These are phyloP conservation scores for Monodelphis domestica DNA, from an alignment of 2,797 vertebrate species.

Conservation along the genomic window DNA sequence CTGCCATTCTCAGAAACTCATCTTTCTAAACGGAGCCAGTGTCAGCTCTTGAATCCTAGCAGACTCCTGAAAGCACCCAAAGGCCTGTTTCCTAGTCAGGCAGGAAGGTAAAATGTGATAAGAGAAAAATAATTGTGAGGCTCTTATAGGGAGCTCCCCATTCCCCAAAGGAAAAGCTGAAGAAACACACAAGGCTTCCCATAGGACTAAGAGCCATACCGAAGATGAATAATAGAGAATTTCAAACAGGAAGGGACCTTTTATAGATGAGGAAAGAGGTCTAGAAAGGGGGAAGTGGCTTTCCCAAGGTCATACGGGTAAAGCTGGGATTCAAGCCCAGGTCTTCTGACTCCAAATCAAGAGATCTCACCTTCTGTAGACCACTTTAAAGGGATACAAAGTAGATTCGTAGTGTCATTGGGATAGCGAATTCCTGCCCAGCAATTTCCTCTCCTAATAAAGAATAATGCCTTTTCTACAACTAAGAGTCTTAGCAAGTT, in stretches of 20 bases:
- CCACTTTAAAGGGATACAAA: neutral
- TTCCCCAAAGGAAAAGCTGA: neutral
- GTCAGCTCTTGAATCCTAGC: neutral
- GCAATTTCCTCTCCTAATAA: neutral
- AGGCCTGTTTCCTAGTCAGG: neutral
- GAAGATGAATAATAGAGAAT: neutral
- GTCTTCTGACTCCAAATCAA: neutral
- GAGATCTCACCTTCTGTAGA: neutral
- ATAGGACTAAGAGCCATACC: neutral
- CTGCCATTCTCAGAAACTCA: neutral
- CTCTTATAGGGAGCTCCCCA: neutral
- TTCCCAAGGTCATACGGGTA: neutral
- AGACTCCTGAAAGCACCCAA: neutral
- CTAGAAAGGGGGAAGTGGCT: neutral
- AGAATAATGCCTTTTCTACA: neutral
- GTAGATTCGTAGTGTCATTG: neutral
- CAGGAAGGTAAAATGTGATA: neutral
- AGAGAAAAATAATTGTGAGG: neutral
- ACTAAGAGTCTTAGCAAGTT: neutral
- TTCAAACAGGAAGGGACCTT: neutral
- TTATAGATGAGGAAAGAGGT: neutral
- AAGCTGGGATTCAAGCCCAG: neutral
- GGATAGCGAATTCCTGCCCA: neutral
- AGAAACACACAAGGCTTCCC: neutral
- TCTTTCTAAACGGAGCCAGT: neutral